Base-by-base conservation (phyloP, 2,113 vertebrate genomes). In the Varanus komodoensis region DNA sequence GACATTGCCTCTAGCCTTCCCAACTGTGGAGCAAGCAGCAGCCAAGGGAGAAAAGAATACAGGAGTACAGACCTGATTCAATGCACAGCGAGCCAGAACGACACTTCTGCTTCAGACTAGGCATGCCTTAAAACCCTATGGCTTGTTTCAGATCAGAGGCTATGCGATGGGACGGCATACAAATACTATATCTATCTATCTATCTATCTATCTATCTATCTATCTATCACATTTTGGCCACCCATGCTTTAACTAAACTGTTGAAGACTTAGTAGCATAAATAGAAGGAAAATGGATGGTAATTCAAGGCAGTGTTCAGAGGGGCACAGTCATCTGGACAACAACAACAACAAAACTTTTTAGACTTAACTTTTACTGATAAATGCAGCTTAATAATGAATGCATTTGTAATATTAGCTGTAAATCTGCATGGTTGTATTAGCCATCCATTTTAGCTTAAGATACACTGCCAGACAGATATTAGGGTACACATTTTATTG, bases 331-430 rank as follows among this genome's bases (percentile, higher is more conserved):
- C 32, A 54, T 44, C 11, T 52, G 54, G 27, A 5, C 67, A 75
- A 34, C 21, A 86, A 71, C 1, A 81, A 25, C 7, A 57, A 34
- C 32, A n/a, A n/a, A n/a, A n/a, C 67, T 57, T 88, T 81, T 54
- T 52, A 69, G 44, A 69, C 11, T 57, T 34, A 75, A 38, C 38
- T 15, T 38, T 3, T 75, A 57, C 54, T 82, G 52, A 77, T n/a
- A 87, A 87, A 67, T 48, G 34, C 15, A 64, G 57, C 21, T 87
- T 87, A 64, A 87, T 77, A 44, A 54, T 77, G 73, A 87, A 27
- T n/a, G 6, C 38, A 64, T 83, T 2, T 86, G n/a, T 23, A 68
- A 6, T n/a, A 79, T 67, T 15, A 44, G 38, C 27, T 17, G 19
- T 61, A 87, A 79, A 14, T 27, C 57, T 79, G 48, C 73, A 50